Conservation (phyloP, 1,140 invertebrate genomes). For the Heliconius melpomene region DNA sequence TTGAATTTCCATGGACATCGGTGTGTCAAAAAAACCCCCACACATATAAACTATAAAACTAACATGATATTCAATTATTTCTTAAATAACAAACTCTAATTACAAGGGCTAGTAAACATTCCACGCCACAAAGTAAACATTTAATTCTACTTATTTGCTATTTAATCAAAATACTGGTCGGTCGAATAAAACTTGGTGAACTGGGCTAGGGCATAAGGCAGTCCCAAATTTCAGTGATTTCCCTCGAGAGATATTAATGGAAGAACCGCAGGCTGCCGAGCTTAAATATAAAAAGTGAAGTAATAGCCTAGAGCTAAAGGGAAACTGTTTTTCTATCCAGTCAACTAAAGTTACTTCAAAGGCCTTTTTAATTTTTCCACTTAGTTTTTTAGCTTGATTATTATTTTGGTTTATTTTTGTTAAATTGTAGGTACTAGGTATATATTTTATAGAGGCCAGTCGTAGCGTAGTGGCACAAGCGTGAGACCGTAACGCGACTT, state of each 20-base stretch:
- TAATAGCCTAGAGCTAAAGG: conserved; percentile 36
- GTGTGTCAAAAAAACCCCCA: too few species aligned
- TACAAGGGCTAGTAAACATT: neutral
- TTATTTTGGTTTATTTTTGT: neutral
- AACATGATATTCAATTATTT: too few species aligned
- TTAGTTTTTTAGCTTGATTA: neutral
- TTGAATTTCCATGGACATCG: too few species aligned
- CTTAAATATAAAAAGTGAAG: conserved; percentile 46
- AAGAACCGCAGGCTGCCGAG: conserved; percentile 36
- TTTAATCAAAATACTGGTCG: conserved; percentile 40
- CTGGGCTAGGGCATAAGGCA: conserved; percentile 40
- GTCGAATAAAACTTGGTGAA: conserved; percentile 41
- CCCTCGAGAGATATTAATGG: conserved; percentile 47
- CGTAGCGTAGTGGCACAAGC: too few species aligned
- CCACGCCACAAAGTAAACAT: conserved; percentile 10
- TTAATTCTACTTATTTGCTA: conserved; percentile 38
- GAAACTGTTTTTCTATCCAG: conserved; percentile 43
- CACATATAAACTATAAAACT: too few species aligned
- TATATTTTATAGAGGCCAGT: neutral
- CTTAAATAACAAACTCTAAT: too few species aligned
- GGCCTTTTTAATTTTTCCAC: conserved; percentile 5
- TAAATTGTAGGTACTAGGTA: neutral
- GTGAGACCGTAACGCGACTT: too few species aligned
- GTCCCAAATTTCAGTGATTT: conserved; percentile 49
- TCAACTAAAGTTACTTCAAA: conserved; percentile 32